phyloP scores from a whole-genome alignment of 2,888 invertebrate genomes.

The Heliconius charithonia region DNA sequence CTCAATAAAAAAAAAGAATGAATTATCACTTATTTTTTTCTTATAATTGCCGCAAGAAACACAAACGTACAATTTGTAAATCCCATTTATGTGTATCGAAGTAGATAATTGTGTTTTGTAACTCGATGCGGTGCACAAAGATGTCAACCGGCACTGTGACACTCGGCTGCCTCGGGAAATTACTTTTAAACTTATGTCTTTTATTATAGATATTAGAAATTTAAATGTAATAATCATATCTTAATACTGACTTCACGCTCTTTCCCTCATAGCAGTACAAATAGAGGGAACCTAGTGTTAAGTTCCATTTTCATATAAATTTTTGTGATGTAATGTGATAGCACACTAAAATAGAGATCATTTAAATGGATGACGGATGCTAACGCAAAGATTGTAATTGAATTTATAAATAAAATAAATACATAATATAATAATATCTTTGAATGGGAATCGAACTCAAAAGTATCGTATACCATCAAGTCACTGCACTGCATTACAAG shows the following conservation, averaged over 20 bases:
- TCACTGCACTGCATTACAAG: not conserved
- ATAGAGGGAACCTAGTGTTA: not conserved
- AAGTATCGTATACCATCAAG: not conserved
- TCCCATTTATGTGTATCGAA: conserved; percentile 21
- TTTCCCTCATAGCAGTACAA: no score
- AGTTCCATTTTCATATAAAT: not conserved
- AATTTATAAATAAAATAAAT: no score
- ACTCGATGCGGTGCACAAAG: conserved; percentile 48
- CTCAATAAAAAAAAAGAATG: not conserved
- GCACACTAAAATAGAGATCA: no score
- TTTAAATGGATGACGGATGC: no score
- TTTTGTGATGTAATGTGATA: no score
- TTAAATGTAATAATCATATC: not conserved
- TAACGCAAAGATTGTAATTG: no score
- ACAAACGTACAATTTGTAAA: conserved; percentile 2
- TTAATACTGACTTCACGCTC: not conserved
- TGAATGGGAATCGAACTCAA: not conserved
- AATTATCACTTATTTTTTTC: not conserved
- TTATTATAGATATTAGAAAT: not conserved
- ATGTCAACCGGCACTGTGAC: conserved; percentile 48
- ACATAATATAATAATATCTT: no score
- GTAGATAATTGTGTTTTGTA: conserved; percentile 48
- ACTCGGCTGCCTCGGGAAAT: conserved; percentile 53
- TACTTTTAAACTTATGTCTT: conserved; percentile 25
- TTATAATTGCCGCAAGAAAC: not conserved